Evolutionary conservation across 2,797 vertebrate species (phyloP).

Genomic region (Syndactyla subalaris): DNA sequence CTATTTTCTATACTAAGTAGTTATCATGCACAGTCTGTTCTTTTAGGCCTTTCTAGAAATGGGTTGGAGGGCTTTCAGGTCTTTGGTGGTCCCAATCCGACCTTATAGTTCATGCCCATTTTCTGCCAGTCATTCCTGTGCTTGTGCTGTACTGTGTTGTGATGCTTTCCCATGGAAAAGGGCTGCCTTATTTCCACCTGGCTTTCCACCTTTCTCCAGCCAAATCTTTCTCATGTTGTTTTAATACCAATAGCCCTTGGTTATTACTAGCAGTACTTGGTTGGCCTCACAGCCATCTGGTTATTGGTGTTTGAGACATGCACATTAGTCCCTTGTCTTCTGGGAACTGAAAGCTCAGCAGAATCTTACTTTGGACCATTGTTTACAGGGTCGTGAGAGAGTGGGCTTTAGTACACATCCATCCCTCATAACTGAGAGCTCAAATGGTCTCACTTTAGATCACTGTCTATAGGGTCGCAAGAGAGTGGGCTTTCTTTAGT

Average conservation of each 20-base stretch:
- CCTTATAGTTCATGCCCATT: neutral
- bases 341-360: neutral
- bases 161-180: neutral
- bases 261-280: neutral
- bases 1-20: neutral
- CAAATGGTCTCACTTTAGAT: neutral
- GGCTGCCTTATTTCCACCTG: neutral
- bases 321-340: neutral
- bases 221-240: neutral
- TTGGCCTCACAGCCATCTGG: neutral
- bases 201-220: neutral
- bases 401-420: neutral
- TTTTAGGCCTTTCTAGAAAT: neutral
- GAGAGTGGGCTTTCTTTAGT: neutral
- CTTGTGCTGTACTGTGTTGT: neutral
- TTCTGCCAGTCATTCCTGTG: neutral
- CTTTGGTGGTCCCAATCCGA: neutral
- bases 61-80: fast-evolving
- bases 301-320: neutral
- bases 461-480: neutral
- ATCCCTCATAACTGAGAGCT: fast-evolving
- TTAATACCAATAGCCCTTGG: neutral
- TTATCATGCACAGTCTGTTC: fast-evolving
- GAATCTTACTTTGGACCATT: neutral
- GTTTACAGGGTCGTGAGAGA: neutral